Evolutionary conservation across 2,113 vertebrate species (phyloP).

Genomic region (Neolamprologus brichardi): DNA sequence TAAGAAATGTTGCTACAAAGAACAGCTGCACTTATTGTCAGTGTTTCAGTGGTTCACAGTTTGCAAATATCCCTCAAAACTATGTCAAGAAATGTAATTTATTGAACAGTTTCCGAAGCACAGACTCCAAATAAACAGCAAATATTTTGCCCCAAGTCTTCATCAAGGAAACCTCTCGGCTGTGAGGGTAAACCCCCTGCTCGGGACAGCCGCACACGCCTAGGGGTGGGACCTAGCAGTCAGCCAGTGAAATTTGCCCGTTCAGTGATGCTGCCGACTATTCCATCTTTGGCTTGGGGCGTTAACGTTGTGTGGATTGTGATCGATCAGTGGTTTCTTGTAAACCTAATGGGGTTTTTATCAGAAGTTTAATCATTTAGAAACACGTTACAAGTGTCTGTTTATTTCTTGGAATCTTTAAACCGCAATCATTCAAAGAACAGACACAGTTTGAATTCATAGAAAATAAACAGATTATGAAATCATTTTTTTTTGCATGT

Average conservation of each 20-base stretch:
- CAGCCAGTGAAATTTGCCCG: background rate
- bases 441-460: background rate
- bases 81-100: background rate
- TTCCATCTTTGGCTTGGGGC: background rate
- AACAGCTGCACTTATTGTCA: background rate
- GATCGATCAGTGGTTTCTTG: background rate
- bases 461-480: background rate
- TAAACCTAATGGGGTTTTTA: background rate
- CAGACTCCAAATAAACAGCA: background rate
- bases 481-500: background rate
- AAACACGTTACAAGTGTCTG: background rate
- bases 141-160: background rate
- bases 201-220: background rate
- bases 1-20: background rate
- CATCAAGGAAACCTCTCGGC: background rate
- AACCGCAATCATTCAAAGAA: background rate
- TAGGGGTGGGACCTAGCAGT: background rate
- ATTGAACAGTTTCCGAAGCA: background rate
- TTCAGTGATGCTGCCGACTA: background rate
- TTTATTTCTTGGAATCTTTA: background rate
- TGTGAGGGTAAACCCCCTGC: background rate
- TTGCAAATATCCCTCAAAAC: background rate
- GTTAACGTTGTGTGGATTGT: background rate
- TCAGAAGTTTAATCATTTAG: background rate
- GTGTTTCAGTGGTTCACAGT: background rate